A percentile compares a stretch with the other conserved stretches of the same genome.
These are phyloP conservation scores for Proisotoma minuta DNA, from an alignment of 2,888 invertebrate genomes.

Conservation along the genomic window DNA sequence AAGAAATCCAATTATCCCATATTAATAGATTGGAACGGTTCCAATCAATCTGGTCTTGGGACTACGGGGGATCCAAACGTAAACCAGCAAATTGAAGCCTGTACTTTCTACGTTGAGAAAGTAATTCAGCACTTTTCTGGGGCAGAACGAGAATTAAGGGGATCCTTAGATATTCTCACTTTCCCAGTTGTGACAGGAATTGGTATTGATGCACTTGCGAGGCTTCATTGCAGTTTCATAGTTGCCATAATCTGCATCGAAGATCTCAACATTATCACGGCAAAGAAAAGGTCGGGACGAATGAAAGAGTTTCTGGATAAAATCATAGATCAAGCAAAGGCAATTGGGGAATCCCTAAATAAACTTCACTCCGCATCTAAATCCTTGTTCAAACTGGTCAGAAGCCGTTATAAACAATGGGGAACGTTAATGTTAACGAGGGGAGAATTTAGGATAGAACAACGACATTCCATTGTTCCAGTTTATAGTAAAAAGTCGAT, in stretches of 20 bases:
- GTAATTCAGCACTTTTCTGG: conserved; percentile 18
- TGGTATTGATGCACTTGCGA: conserved; percentile 20
- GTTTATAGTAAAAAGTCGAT: conserved; percentile 25
- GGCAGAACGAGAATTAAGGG: conserved; percentile 24
- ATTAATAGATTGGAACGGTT: conserved; percentile 14
- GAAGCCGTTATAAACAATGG: conserved; percentile 18
- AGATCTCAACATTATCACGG: background rate
- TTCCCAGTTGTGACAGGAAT: conserved; percentile 22
- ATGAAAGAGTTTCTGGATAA: background rate
- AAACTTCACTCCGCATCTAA: background rate
- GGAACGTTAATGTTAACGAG: conserved; percentile 16
- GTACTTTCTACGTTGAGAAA: conserved; percentile 21
- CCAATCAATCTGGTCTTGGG: background rate
- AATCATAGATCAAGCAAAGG: conserved; percentile 7
- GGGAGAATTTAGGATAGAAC: conserved; percentile 27
- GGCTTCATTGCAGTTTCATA: conserved; percentile 23
- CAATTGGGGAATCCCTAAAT: background rate
- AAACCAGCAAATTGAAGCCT: background rate
- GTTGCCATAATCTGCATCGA: conserved; percentile 6
- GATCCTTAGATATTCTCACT: conserved; percentile 29
- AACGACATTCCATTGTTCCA: conserved; percentile 11
- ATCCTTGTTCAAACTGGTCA: background rate
- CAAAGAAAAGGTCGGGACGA: background rate
- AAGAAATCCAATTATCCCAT: conserved; percentile 31
- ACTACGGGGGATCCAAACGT: background rate